Evolutionary conservation across 2,113 vertebrate genomes (phyloP).

Genomic region (Martes martes): DNA sequence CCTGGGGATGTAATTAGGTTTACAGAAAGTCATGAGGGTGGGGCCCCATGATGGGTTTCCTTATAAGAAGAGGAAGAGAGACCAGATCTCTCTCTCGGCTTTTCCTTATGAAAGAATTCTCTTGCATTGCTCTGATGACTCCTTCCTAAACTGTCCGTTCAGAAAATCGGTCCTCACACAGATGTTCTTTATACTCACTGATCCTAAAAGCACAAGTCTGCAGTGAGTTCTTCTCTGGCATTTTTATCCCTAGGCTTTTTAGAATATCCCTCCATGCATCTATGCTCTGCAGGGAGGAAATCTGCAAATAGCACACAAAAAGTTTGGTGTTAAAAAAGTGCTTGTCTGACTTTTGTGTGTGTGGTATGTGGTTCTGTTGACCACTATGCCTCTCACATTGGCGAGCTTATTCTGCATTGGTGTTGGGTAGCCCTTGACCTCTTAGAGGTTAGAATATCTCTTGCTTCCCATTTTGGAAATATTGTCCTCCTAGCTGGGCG

Average conservation of each 20-base stretch:
- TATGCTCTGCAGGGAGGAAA: background rate
- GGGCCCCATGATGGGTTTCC: background rate
- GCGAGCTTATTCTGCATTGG: background rate
- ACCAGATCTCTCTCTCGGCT: background rate
- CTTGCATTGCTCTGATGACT: background rate
- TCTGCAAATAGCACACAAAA: background rate
- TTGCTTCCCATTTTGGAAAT: background rate
- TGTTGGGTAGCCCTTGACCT: background rate
- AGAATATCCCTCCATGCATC: background rate
- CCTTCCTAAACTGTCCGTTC: background rate
- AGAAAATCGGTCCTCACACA: background rate
- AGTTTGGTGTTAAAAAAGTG: background rate
- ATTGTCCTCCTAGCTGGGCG: accelerated
- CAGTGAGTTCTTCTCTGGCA: background rate
- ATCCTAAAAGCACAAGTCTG: background rate
- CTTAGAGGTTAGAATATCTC: background rate
- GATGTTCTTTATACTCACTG: background rate
- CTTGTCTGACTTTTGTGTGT: background rate
- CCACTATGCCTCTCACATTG: accelerated
- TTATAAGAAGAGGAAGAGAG: background rate
- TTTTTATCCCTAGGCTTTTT: background rate
- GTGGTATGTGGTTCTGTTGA: background rate
- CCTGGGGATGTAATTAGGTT: background rate
- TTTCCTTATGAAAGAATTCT: background rate
- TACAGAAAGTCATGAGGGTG: background rate